A percentile compares a stretch with the other conserved stretches of the same genome.
Conservation (phyloP, 2,113 vertebrate species). For the Myxocyprinus asiaticus region DNA sequence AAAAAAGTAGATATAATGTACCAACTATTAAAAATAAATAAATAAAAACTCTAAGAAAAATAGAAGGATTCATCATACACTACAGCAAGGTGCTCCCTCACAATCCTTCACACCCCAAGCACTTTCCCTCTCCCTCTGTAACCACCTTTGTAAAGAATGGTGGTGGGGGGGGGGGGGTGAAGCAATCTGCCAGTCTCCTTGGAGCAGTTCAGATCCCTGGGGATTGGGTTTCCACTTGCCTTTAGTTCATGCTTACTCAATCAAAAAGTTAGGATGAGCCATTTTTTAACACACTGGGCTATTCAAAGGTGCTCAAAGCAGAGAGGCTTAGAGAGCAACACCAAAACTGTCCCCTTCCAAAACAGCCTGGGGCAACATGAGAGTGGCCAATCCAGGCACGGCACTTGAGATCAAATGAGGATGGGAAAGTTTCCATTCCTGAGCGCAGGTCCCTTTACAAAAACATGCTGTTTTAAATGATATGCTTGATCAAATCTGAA, state of each 20-base stretch:
- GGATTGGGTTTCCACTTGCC: slow-evolving; percentile 79
- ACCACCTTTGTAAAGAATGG: slow-evolving; percentile 73
- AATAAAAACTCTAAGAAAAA: too few relatives aligned
- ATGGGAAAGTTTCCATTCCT: slow-evolving; percentile 46
- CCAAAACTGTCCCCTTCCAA: slow-evolving; percentile 55
- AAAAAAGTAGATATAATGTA: too few relatives aligned
- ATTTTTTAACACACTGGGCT: slow-evolving; percentile 80
- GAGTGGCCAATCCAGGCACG: slow-evolving; percentile 51
- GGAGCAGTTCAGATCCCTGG: slow-evolving; percentile 73
- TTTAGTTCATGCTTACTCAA: slow-evolving; percentile 80
- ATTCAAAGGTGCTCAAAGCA: slow-evolving; percentile 76
- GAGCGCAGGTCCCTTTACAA: slow-evolving; percentile 5
- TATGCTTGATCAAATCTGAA: background rate
- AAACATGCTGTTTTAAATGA: background rate
- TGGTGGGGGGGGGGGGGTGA: slow-evolving; percentile 55
- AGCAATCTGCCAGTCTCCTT: slow-evolving; percentile 76
- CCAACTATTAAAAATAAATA: too few relatives aligned
- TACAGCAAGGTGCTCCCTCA: too few relatives aligned
- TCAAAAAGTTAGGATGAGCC: slow-evolving; percentile 81
- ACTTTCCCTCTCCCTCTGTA: slow-evolving; percentile 64
- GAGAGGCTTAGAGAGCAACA: slow-evolving; percentile 61
- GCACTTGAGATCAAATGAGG: slow-evolving; percentile 51
- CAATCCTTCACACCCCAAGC: too few relatives aligned
- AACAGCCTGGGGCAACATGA: slow-evolving; percentile 52
- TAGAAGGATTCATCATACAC: too few relatives aligned